A percentile compares a stretch with the other conserved stretches of the same genome.
Evolutionary conservation across 1,140 invertebrate species (phyloP).

Genomic region (Calosoma granatense): DNA sequence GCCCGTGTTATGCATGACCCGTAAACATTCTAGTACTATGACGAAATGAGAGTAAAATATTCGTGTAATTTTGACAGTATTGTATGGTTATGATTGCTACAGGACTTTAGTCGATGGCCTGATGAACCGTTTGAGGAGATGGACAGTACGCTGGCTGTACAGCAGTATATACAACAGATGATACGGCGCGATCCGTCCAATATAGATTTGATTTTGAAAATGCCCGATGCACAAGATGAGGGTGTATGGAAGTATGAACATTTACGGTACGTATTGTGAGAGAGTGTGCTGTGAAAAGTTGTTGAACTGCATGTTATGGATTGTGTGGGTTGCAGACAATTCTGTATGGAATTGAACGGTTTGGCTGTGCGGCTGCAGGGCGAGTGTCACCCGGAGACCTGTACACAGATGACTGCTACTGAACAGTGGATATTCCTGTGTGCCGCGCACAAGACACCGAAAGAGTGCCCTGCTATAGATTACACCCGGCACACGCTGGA

Average conservation of each 20-base stretch:
- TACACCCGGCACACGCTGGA: slow-evolving; percentile 99
- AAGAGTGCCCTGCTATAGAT: slow-evolving; percentile 99
- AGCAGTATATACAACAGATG: slow-evolving; percentile 98
- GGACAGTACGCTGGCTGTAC: slow-evolving; percentile 97
- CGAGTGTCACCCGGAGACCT: slow-evolving; percentile 93
- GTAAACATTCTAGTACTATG: too few relatives aligned
- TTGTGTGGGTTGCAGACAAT: slow-evolving; percentile 70
- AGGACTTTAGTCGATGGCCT: slow-evolving; percentile 97
- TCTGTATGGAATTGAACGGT: slow-evolving; percentile 98
- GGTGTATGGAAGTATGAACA: slow-evolving; percentile 99
- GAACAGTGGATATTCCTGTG: slow-evolving; percentile 99
- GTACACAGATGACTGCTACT: slow-evolving; percentile 99
- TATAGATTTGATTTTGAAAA: slow-evolving; percentile 88
- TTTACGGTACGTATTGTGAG: slow-evolving; percentile 55
- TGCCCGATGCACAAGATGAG: slow-evolving; percentile 96
- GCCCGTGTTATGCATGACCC: too few relatives aligned
- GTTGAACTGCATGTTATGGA: too few relatives aligned
- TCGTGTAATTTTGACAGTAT: too few relatives aligned
- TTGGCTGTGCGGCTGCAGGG: slow-evolving; percentile 86
- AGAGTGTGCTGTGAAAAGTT: not conserved
- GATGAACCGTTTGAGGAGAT: slow-evolving; percentile 98
- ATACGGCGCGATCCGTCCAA: slow-evolving; percentile 88
- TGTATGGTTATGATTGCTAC: too few relatives aligned
- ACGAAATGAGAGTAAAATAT: too few relatives aligned
- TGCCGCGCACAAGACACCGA: slow-evolving; percentile 99